Percentiles rank a stretch among this genome's conserved stretches.
phyloP scores from a whole-genome alignment of 2,888 invertebrate genomes.

The Xanthorhoe designata region DNA sequence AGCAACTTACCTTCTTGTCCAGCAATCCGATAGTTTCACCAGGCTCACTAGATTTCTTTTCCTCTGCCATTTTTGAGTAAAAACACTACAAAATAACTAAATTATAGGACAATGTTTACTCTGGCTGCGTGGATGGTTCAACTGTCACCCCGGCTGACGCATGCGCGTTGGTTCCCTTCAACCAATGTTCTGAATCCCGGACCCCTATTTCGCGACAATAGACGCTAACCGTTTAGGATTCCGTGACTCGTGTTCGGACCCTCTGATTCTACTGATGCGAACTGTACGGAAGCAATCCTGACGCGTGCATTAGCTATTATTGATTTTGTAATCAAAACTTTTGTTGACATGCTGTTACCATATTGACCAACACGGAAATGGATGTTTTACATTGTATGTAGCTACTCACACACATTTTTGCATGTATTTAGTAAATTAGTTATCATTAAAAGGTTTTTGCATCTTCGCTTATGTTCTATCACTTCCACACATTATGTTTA shows the following conservation, averaged over 20 bases:
- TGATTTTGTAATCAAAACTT: slow-evolving; percentile 23
- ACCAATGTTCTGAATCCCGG: slow-evolving; percentile 32
- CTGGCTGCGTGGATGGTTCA: slow-evolving; percentile 38
- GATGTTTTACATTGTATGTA: slow-evolving; percentile 1
- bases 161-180: slow-evolving; percentile 39
- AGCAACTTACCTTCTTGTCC: slow-evolving; percentile 73
- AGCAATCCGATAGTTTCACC: slow-evolving; percentile 73
- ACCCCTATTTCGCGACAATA: slow-evolving; percentile 39
- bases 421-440: not conserved
- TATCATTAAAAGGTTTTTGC: too few relatives aligned
- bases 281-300: slow-evolving; percentile 31
- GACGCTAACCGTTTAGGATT: slow-evolving; percentile 32
- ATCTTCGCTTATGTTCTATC: too few relatives aligned
- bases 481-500: too few relatives aligned
- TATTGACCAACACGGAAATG: slow-evolving; percentile 7
- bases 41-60: slow-evolving; percentile 55
- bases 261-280: slow-evolving; percentile 20
- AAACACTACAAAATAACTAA: slow-evolving; percentile 37
- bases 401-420: not conserved
- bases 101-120: slow-evolving; percentile 40
- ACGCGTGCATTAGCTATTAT: slow-evolving; percentile 31
- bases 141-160: slow-evolving; percentile 40
- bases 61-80: slow-evolving; percentile 60
- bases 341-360: slow-evolving; percentile 15
- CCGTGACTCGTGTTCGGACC: slow-evolving; percentile 27